Evolutionary conservation across 2,888 invertebrate genomes (phyloP), one percentile per base, ranked within the genome.

Genomic region (Diachrysia chrysitis): DNA sequence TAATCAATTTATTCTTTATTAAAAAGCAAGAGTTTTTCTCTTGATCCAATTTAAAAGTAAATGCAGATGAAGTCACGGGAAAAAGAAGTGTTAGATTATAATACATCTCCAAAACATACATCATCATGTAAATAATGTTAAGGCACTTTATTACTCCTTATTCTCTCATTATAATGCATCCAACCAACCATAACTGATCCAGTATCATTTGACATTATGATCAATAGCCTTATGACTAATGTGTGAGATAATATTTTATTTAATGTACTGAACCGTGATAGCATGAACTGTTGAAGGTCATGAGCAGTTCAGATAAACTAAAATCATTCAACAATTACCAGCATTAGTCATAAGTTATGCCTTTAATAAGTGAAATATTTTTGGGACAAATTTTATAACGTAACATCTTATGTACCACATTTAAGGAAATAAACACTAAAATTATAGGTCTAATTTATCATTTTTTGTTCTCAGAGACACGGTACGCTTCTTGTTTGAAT

Each of bases 401-500:
- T 29, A 29, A 29, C 29, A 29, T 5, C 5, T 7, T 29, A 7
- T 7, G 32, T 3, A 25, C 5, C 25, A 25, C 25, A 25, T 25
- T 25, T 3, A 25, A 25, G 25, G 5, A 25, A 25, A 25, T 25
- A 25, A 25, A 25, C 25, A 25, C 5, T 25, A 25, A 3, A 3
- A 25, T 25, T 25, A 25, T 25, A 25, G 5, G 5, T 3, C 5
- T 25, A 2, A 42, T n/a, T n/a, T n/a, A 16, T 5, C 14, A 2
- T 32, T 1, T 59, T 16, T 67, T 60, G 65, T 62, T 95, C 95
- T 75, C 93, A 98, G 98, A 95, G 97, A 97, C 87, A 97, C 97
- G 93, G 97, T 97, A 67, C 96, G 96, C 86, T 97, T 96, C 90
- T 93, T 98, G 71, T 98, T 97, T 91, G 98, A 98, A 92, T 97